Evolutionary conservation across 2,113 vertebrate genomes (phyloP), one percentile per base, ranked within the genome.

Genomic region (Melanocharis versteri): DNA sequence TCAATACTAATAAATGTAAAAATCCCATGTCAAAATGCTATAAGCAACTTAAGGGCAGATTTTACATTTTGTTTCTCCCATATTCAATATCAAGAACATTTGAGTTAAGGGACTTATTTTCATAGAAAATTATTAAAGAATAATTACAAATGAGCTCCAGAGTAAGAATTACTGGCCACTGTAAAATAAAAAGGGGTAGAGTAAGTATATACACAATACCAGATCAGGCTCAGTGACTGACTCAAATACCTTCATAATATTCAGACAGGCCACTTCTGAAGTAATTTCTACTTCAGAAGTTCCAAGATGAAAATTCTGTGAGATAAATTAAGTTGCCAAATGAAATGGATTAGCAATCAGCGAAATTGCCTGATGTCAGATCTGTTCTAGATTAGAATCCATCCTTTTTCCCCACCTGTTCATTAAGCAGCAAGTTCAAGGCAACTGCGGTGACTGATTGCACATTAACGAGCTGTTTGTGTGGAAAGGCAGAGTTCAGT

Each of bases 311-410:
- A 96, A 97, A 97, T 97, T 98, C 89, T 89, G 85, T 95, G 90
- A 97, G 97, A 99, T 97, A 98, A 98, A 98, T 98, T 98, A 98
- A 97, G 95, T 96, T 97, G 96, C 97, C 97, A 98, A 98, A 97
- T 60, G 86, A 97, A 98, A 97, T 94, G 96, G 98, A 98, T 98
- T 98, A 98, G 97, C 60, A 96, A 98, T 98, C 98, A 98, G 96
- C 90, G 93, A 97, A 98, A 98, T 79, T 97, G 97, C 96, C 96
- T 94, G 94, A 98, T 97, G 97, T 98, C 97, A 98, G 96, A 98
- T 96, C 93, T 97, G 97, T 87, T 97, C 97, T 96, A 94, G 93
- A 98, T 97, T 97, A 96, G 96, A 97, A 98, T 98, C 97, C 97
- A 98, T 98, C 95, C 97, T 98, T 96, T 97, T 95, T 95, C 97